phyloP scores from a whole-genome alignment of 2,888 invertebrate species.

The Biston betularia region DNA sequence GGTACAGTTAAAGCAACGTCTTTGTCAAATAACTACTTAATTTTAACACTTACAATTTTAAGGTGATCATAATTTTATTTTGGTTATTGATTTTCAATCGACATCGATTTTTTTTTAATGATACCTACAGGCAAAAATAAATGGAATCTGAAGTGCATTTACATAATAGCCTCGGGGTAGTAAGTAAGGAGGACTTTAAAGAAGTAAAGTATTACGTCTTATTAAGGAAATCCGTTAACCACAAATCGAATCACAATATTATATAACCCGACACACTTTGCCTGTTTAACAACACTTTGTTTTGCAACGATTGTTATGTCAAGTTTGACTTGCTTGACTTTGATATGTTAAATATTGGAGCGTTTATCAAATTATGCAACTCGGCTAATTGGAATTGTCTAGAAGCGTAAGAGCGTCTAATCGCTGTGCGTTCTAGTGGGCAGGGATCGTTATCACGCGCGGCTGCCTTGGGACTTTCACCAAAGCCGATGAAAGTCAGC shows the following conservation, averaged over 20 bases:
- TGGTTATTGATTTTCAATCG: too few relatives aligned
- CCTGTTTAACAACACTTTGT: slow-evolving; percentile 50
- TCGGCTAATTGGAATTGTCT: slow-evolving; percentile 44
- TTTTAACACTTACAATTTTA: too few relatives aligned
- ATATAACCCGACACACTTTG: slow-evolving; percentile 52
- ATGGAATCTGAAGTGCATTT: slow-evolving; percentile 2
- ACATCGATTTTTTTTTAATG: not conserved
- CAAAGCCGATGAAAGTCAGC: slow-evolving; percentile 79
- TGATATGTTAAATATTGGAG: slow-evolving; percentile 37
- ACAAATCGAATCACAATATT: slow-evolving; percentile 53
- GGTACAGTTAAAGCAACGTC: slow-evolving; percentile 1
- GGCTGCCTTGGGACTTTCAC: slow-evolving; percentile 76
- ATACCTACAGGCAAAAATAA: slow-evolving; percentile 1
- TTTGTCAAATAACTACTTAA: not conserved
- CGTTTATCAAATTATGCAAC: slow-evolving; percentile 50
- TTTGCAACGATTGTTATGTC: slow-evolving; percentile 54
- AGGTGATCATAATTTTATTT: too few relatives aligned
- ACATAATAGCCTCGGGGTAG: not conserved
- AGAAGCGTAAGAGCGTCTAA: slow-evolving; percentile 46
- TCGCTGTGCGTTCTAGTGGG: slow-evolving; percentile 48
- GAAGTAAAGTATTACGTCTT: slow-evolving; percentile 40
- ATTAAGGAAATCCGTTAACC: slow-evolving; percentile 70
- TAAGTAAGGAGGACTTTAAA: slow-evolving; percentile 6
- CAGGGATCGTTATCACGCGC: slow-evolving; percentile 65
- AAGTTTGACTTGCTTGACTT: slow-evolving; percentile 35